These are phyloP conservation scores for Penaeus monodon DNA, from an alignment of 2,888 invertebrate species.

Conservation along the genomic window DNA sequence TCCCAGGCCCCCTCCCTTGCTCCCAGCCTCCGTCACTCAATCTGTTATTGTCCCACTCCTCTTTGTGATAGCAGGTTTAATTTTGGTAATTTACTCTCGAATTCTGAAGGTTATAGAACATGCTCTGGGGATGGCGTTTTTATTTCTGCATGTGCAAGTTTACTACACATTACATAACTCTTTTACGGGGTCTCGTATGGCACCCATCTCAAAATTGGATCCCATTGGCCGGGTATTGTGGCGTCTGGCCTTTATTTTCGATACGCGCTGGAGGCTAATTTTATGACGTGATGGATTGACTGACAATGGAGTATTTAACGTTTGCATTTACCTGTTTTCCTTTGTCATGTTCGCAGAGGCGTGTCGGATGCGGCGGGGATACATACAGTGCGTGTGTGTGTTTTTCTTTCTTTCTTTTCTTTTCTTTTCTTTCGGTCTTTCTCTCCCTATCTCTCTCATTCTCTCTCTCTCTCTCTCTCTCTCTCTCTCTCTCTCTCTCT, in stretches of 20 bases:
- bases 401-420: no score
- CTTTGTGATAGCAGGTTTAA: conserved; percentile 8
- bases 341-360: no score
- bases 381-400: no score
- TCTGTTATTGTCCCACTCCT: conserved; percentile 21
- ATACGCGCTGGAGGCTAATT: conserved; percentile 23
- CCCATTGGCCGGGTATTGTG: not conserved
- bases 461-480: conserved; percentile 12
- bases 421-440: not conserved
- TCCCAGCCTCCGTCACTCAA: conserved; percentile 12
- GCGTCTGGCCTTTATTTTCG: conserved; percentile 1
- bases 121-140: conserved; percentile 12
- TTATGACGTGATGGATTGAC: conserved; percentile 7
- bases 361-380: no score
- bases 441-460: not conserved
- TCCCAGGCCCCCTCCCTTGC: not conserved
- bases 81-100: conserved; percentile 22
- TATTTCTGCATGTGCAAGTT: conserved; percentile 36
- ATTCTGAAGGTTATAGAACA: not conserved
- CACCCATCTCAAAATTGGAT: conserved; percentile 52
- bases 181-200: conserved; percentile 33
- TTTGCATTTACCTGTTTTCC: no score
- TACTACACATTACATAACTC: conserved; percentile 30
- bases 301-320: not conserved
- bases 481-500: no score